These are phyloP conservation scores for Acrocephalus kingi DNA, from an alignment of 2,113 vertebrate genomes.

Conservation along the genomic window DNA sequence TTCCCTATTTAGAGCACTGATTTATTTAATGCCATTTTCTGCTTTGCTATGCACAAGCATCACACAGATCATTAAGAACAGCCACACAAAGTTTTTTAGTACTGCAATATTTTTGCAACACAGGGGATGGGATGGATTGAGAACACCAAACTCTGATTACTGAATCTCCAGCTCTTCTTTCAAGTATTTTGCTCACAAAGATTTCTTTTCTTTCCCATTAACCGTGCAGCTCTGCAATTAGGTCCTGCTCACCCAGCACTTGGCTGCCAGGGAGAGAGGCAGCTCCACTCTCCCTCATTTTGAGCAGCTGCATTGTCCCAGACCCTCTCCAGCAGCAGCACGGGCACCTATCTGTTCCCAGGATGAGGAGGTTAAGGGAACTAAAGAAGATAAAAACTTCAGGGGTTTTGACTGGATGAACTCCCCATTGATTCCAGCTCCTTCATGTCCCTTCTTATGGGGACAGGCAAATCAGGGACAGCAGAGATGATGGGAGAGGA, in stretches of 20 bases:
- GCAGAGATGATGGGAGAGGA: not conserved
- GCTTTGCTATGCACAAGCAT: not conserved
- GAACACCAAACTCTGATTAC: not conserved
- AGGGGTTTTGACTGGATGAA: not conserved
- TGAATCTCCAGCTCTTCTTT: not conserved
- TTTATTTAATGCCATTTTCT: not conserved
- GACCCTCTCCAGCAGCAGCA: not conserved
- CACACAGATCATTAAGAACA: not conserved
- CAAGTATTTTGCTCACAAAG: not conserved
- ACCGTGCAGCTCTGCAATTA: not conserved
- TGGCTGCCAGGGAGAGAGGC: not conserved
- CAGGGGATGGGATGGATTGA: not conserved
- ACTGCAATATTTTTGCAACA: rapidly evolving
- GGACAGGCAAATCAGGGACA: not conserved
- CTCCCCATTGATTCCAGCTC: not conserved
- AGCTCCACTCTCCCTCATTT: not conserved
- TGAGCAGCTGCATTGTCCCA: not conserved
- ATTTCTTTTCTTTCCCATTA: not conserved
- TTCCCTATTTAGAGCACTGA: not conserved
- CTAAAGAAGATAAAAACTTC: not conserved
- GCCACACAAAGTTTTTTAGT: not conserved
- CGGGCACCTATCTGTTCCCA: not conserved
- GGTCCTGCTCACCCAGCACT: not conserved
- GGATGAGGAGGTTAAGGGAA: not conserved
- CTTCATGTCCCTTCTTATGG: not conserved